Conservation (phyloP, 2,113 vertebrate genomes). For the Columba janthina region DNA sequence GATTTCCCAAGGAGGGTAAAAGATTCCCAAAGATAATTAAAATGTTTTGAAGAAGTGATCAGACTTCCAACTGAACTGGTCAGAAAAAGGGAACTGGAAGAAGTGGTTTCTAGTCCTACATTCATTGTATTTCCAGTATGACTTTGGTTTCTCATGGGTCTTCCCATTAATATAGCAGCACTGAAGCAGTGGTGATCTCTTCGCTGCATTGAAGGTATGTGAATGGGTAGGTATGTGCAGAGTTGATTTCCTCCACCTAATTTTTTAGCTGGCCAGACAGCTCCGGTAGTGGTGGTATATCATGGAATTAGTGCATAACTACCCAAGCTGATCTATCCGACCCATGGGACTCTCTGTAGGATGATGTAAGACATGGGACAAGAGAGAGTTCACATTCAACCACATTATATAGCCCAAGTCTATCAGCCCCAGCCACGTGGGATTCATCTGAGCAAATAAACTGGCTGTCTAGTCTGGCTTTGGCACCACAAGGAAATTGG, state of each 20-base stretch:
- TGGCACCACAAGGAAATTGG: slow-evolving; percentile 48
- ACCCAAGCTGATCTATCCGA: neutral
- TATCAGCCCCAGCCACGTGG: slow-evolving; percentile 31
- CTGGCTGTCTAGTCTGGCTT: slow-evolving; percentile 53
- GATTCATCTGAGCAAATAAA: slow-evolving; percentile 52
- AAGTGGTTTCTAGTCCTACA: neutral
- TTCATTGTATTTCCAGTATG: neutral
- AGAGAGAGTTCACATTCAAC: neutral
- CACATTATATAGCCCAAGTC: slow-evolving; percentile 11
- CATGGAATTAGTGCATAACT: neutral
- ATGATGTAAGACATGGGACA: slow-evolving; percentile 30
- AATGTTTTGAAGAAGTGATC: neutral
- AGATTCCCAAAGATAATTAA: neutral
- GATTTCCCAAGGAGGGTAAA: neutral
- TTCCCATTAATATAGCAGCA: neutral
- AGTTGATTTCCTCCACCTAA: neutral
- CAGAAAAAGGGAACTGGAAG: neutral
- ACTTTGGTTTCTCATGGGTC: neutral
- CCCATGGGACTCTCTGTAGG: neutral
- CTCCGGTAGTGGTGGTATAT: neutral
- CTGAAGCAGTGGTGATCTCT: neutral
- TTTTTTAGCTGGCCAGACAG: neutral
- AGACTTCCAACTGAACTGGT: neutral
- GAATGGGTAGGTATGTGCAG: neutral
- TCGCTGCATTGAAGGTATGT: neutral